Conservation (phyloP, 2,888 invertebrate species). For the Rotaria magnacalcarata region DNA sequence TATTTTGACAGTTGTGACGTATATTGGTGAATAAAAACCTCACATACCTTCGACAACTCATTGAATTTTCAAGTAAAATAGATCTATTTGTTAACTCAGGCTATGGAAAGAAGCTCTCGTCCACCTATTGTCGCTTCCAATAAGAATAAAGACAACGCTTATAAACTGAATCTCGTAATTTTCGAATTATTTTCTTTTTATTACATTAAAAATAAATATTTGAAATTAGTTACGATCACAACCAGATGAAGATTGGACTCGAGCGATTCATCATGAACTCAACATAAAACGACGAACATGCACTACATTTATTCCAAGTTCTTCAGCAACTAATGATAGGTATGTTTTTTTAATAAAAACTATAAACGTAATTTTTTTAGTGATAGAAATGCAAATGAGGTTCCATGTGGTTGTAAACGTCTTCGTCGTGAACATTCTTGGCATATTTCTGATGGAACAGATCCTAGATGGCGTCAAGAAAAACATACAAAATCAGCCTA, state of each 20-base stretch:
- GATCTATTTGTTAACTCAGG: background rate
- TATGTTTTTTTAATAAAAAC: no score
- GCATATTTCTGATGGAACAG: background rate
- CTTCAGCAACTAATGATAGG: no score
- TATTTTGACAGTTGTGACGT: background rate
- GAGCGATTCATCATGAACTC: background rate
- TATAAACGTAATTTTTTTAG: background rate
- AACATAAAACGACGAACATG: constrained; percentile 23
- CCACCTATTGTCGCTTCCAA: background rate
- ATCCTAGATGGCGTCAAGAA: background rate
- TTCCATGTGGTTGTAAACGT: constrained; percentile 19
- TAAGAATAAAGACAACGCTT: background rate
- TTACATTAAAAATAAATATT: background rate
- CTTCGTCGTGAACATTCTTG: constrained; percentile 5
- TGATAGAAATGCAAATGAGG: background rate
- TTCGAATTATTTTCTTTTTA: background rate
- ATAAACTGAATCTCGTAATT: background rate
- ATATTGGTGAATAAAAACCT: background rate
- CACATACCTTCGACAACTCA: background rate
- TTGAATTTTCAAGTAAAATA: no score
- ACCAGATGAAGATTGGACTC: background rate
- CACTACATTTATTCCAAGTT: background rate
- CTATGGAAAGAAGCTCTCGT: background rate
- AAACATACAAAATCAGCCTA: background rate
- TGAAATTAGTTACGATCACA: background rate